Conservation (phyloP, 2,797 vertebrate species). For the Phoebastria nigripes region DNA sequence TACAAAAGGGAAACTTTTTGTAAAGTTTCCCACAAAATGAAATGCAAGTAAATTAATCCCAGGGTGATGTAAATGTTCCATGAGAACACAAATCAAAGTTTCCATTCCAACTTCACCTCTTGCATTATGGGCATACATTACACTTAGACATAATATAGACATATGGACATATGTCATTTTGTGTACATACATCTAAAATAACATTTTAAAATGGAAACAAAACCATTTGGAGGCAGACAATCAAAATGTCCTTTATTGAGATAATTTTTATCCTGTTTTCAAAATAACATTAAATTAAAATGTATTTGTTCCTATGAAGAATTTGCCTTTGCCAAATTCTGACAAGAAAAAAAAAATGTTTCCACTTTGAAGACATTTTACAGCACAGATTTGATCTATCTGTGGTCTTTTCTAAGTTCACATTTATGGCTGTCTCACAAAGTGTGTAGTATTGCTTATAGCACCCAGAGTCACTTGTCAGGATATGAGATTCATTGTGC, state of each 20-base stretch:
- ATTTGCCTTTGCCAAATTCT: background rate
- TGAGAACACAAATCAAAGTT: background rate
- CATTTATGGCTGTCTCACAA: background rate
- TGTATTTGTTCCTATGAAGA: background rate
- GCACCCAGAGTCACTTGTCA: background rate
- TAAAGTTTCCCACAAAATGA: background rate
- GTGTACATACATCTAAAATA: constrained; percentile 4
- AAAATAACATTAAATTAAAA: background rate
- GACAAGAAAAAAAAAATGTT: background rate
- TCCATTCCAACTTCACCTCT: constrained; percentile 9
- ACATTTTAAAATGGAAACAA: constrained; percentile 22
- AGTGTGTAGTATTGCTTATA: background rate
- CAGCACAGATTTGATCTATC: background rate
- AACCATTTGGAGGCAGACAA: constrained; percentile 1
- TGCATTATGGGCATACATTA: background rate
- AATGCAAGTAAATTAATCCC: background rate
- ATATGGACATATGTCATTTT: background rate
- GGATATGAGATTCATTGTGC: background rate
- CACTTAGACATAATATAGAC: background rate
- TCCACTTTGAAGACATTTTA: background rate
- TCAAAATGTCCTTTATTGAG: background rate
- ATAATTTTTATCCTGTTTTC: background rate
- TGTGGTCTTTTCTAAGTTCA: background rate
- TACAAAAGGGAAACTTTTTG: background rate
- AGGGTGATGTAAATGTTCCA: background rate